A percentile compares a stretch with the other conserved stretches of the same genome.
Conservation (phyloP, 2,888 invertebrate genomes). For the Thecocarcelia acutangulata region DNA sequence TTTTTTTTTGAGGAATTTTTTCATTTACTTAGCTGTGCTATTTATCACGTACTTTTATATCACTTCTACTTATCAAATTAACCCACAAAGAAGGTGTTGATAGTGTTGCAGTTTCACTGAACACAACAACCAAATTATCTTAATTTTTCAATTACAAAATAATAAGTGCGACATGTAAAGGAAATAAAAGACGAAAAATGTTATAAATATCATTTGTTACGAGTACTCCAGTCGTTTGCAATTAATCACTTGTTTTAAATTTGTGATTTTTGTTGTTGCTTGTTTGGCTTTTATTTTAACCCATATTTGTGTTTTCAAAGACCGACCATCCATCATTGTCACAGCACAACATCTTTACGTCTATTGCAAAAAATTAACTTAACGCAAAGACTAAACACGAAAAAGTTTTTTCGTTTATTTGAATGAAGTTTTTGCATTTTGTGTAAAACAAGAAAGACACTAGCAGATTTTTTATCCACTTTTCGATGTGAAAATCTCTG, state of each 20-base stretch:
- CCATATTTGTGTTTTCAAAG: conserved; percentile 40
- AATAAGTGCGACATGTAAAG: not conserved
- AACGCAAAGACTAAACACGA: no score
- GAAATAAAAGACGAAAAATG: not conserved
- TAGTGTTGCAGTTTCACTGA: not conserved
- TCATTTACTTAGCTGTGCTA: conserved; percentile 8
- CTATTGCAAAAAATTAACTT: no score
- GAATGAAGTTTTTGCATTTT: no score
- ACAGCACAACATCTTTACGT: not conserved
- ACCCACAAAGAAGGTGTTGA: not conserved
- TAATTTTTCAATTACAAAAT: conserved; percentile 3
- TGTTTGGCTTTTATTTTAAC: conserved; percentile 29
- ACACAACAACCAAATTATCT: conserved; percentile 6
- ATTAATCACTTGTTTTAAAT: conserved; percentile 30
- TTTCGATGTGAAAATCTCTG: no score
- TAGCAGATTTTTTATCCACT: no score
- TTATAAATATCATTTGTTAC: not conserved
- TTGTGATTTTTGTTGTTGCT: not conserved
- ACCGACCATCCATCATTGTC: conserved; percentile 54
- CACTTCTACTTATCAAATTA: not conserved
- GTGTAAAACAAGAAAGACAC: no score
- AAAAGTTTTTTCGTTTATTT: no score
- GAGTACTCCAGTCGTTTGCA: not conserved
- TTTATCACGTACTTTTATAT: conserved; percentile 46
- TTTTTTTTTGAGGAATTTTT: not conserved